Base-by-base conservation (phyloP, 2,888 invertebrate species). In the Trachelus troglodyta region DNA sequence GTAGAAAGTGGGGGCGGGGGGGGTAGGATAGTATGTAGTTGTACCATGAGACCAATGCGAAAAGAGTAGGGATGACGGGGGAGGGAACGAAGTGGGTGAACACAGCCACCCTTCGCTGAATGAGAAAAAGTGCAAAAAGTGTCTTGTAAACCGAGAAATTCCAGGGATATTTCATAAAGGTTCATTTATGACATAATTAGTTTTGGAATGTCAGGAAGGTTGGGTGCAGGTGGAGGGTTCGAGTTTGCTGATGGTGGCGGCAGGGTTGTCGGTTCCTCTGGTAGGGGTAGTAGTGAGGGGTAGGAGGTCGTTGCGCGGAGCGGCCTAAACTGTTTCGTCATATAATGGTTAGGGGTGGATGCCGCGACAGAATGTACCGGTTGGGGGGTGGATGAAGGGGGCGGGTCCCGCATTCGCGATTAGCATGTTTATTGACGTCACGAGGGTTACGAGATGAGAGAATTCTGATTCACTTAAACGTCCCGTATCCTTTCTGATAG, bases 171-270 rank as follows among this genome's bases (percentile, higher is more conserved):
- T 74, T 74, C 34, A 69, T 75, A 34, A 73, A 73, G 74, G 76
- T 76, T 77, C 80, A 80, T 82, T 83, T 81, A 78, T 75, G 79
- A 79, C 81, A 80, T 83, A 81, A 83, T 83, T 83, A 83, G 79
- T 82, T 81, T 79, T 76, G 76, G 79, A 81, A 81, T 69, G 75
- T 74, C 30, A 74, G 76, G 75, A 76, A 76, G 75, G 77, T 56
- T 56, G 56, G 56, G 23, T 23, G 23, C 23, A 23, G 56, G 6
- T 6, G 56, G 56, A 23, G 56, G 56, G 56, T 56, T 56, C 56
- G 56, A 15, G 56, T 56, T 56, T 56, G 56, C 56, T 2, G 56
- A 56, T 56, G 56, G 23, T 56, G 56, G 23, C 9, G 56, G 34
- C 69, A 69, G 75, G 77, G 77, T 74, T 40, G 75, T 69, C 75